Evolutionary conservation across 2,888 invertebrate genomes (phyloP).

Genomic region (Mystacides longicornis): DNA sequence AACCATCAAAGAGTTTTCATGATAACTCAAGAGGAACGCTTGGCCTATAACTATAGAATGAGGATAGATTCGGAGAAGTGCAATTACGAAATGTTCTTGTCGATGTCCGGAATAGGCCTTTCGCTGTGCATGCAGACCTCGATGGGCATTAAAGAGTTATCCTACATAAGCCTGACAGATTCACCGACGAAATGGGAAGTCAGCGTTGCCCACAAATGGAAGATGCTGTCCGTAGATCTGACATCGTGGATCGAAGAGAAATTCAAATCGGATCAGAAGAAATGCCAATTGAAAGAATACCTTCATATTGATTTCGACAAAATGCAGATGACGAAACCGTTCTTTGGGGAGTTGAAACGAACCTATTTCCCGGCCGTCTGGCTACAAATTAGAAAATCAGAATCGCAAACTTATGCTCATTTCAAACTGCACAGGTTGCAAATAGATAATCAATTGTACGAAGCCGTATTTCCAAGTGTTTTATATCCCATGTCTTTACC

Average conservation of each 20-base stretch:
- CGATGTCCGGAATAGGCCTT: conserved; percentile 60
- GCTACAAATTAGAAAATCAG: conserved; percentile 64
- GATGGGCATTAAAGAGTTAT: conserved; percentile 52
- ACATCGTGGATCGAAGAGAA: conserved; percentile 79
- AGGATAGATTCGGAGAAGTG: conserved; percentile 60
- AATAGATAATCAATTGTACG: conserved; percentile 69
- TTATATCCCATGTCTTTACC: conserved; percentile 55
- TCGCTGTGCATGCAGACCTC: conserved; percentile 47
- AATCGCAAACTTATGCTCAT: conserved; percentile 58
- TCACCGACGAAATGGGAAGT: conserved; percentile 76
- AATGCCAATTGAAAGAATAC: conserved; percentile 69
- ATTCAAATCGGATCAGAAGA: conserved; percentile 59
- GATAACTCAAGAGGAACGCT: conserved; percentile 67
- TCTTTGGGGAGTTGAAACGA: conserved; percentile 68
- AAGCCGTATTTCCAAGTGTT: conserved; percentile 63
- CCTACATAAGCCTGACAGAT: conserved; percentile 59
- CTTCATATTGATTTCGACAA: conserved; percentile 73
- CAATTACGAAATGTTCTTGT: conserved; percentile 59
- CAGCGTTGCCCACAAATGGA: conserved; percentile 73
- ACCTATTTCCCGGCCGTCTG: conserved; percentile 68
- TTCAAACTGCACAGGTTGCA: conserved; percentile 59
- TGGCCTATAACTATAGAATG: conserved; percentile 54
- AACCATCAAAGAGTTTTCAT: conserved; percentile 66
- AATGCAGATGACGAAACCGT: conserved; percentile 84
- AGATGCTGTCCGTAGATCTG: conserved; percentile 65